Evolutionary conservation across 2,888 invertebrate species (phyloP).

Genomic region (Eupithecia inturbata): DNA sequence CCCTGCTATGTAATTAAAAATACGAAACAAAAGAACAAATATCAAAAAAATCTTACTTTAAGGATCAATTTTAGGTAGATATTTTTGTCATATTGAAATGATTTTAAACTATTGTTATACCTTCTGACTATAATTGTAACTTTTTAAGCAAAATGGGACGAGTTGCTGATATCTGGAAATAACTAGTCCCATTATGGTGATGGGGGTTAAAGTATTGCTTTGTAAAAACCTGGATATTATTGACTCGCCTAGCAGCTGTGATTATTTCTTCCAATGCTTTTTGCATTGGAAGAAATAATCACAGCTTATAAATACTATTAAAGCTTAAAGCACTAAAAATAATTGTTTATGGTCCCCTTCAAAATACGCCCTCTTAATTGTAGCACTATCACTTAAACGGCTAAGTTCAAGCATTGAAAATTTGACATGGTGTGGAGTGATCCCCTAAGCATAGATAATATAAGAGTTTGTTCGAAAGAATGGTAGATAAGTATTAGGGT

Average conservation of each 20-base stretch:
- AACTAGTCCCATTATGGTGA: neutral
- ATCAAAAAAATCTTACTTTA: too few species aligned
- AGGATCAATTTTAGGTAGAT: too few species aligned
- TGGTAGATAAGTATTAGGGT: conserved; percentile 38
- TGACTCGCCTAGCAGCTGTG: neutral
- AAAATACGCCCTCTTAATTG: conserved; percentile 35
- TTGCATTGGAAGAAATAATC: too few species aligned
- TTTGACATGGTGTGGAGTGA: conserved; percentile 48
- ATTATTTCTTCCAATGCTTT: neutral
- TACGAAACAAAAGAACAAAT: neutral
- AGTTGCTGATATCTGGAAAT: neutral
- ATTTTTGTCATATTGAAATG: too few species aligned
- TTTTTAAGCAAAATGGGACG: neutral
- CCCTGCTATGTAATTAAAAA: neutral
- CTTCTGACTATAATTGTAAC: too few species aligned
- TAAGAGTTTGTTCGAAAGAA: conserved; percentile 15
- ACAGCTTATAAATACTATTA: neutral
- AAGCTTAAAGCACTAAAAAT: neutral
- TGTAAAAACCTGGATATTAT: neutral
- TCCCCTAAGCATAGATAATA: conserved; percentile 28
- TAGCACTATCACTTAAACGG: conserved; percentile 38
- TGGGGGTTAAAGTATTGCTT: neutral
- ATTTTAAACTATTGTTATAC: neutral
- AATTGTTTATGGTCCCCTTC: neutral
- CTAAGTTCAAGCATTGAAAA: conserved; percentile 54